Conservation (phyloP, 2,888 invertebrate genomes). For the Heliconius sara region DNA sequence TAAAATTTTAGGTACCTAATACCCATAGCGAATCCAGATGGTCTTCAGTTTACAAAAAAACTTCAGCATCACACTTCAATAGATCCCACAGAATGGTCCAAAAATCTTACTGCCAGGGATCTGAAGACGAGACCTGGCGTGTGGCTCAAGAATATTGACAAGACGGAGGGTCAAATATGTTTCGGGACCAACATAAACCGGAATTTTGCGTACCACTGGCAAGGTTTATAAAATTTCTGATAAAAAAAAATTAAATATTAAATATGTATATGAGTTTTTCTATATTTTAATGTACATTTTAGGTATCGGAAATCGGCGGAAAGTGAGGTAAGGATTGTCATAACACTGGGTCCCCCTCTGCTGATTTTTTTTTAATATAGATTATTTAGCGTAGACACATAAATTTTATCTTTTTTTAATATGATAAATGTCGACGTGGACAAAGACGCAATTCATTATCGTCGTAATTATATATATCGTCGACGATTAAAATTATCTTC, state of each 20-base stretch:
- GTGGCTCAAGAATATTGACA: conserved; percentile 77
- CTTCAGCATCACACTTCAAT: conserved; percentile 55
- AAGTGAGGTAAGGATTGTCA: too few species aligned
- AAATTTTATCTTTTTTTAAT: conserved; percentile 3
- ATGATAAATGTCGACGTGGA: conserved; percentile 2
- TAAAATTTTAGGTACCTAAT: conserved; percentile 69
- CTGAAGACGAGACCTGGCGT: conserved; percentile 57
- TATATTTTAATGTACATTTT: background rate
- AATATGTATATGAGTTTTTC: background rate
- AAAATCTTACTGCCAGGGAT: conserved; percentile 59
- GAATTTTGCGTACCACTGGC: conserved; percentile 80
- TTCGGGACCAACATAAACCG: conserved; percentile 77
- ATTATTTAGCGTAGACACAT: background rate
- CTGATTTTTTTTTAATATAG: too few species aligned
- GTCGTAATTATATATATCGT: conserved; percentile 7
- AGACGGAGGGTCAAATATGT: conserved; percentile 57
- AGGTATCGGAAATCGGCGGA: too few species aligned
- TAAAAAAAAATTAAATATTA: background rate
- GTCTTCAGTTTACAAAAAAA: conserved; percentile 66
- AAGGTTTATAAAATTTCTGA: conserved; percentile 59
- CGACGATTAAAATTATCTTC: conserved; percentile 21
- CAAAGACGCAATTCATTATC: background rate
- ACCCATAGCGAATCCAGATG: conserved; percentile 76
- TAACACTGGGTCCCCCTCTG: too few species aligned
- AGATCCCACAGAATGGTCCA: conserved; percentile 61